These are phyloP conservation scores for Archocentrus centrarchus DNA, from an alignment of 2,113 vertebrate species.

Conservation along the genomic window DNA sequence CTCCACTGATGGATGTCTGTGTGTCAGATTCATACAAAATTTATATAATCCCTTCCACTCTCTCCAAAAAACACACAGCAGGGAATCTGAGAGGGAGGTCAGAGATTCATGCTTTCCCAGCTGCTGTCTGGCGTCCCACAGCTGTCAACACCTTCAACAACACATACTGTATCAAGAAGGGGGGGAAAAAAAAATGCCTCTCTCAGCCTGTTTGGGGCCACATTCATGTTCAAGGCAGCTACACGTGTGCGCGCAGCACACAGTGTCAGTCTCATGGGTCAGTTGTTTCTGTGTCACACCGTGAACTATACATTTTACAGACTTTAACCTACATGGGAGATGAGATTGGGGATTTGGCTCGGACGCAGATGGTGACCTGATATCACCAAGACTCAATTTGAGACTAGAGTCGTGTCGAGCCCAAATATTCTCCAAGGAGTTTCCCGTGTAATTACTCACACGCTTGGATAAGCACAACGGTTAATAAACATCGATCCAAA, in stretches of 20 bases:
- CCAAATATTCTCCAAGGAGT: constrained; percentile 38
- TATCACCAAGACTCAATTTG: constrained; percentile 45
- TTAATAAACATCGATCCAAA: constrained; percentile 69
- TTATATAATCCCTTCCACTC: constrained; percentile 23
- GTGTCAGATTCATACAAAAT: constrained; percentile 48
- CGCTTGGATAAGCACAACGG: constrained; percentile 39
- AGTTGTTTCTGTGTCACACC: constrained; percentile 36
- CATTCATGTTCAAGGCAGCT: constrained; percentile 19
- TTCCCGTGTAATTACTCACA: constrained; percentile 52
- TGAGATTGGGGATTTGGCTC: constrained; percentile 42
- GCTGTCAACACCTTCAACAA: constrained; percentile 69
- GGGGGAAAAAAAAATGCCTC: constrained; percentile 3
- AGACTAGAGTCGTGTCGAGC: constrained; percentile 17
- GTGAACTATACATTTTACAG: constrained; percentile 29
- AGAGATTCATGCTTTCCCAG: constrained; percentile 66
- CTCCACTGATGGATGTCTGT: neutral
- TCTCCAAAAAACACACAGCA: constrained; percentile 40
- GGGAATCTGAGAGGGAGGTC: constrained; percentile 45
- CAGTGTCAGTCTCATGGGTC: constrained; percentile 27
- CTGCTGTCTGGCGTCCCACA: constrained; percentile 72
- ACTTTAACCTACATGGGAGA: constrained; percentile 33
- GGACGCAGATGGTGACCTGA: constrained; percentile 60
- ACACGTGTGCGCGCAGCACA: neutral
- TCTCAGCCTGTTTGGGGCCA: constrained; percentile 28
- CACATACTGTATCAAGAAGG: constrained; percentile 24